phyloP scores from a whole-genome alignment of 2,113 vertebrate species.

The Forbesichthys papilliferus region DNA sequence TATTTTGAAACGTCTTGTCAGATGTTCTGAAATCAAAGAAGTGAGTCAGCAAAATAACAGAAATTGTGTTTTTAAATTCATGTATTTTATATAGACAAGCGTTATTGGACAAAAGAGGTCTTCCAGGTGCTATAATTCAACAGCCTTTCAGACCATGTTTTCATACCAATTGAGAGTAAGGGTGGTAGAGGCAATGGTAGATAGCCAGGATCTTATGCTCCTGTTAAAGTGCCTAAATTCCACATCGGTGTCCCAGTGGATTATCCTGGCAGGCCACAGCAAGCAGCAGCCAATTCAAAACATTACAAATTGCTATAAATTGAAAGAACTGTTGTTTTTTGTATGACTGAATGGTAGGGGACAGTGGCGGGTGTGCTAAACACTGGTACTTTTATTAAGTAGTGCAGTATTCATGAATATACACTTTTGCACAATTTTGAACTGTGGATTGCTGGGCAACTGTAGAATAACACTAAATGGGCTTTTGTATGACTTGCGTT shows the following conservation, averaged over 20 bases:
- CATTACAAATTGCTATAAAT: background rate
- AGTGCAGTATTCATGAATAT: slow-evolving; percentile 18
- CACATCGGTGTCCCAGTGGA: too few species aligned
- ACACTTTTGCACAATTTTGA: slow-evolving; percentile 5
- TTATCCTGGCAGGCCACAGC: background rate
- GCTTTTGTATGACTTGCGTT: background rate
- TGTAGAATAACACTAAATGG: slow-evolving; percentile 59
- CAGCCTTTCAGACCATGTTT: too few species aligned
- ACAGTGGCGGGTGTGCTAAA: background rate
- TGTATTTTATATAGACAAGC: too few species aligned
- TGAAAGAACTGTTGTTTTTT: background rate
- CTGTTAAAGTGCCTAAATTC: background rate
- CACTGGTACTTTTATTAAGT: slow-evolving; percentile 20
- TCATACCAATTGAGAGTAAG: too few species aligned
- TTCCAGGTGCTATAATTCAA: too few species aligned
- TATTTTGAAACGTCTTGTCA: background rate
- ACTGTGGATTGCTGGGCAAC: slow-evolving; percentile 16
- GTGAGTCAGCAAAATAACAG: too few species aligned
- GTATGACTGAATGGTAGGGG: background rate
- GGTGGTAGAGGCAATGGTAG: too few species aligned
- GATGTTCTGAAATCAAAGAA: too few species aligned
- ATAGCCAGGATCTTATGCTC: too few species aligned
- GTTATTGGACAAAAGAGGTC: too few species aligned
- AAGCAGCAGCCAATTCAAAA: background rate
- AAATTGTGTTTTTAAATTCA: background rate